Base-by-base conservation (phyloP, 2,113 vertebrate species). In the Microcebus griseorufus region DNA sequence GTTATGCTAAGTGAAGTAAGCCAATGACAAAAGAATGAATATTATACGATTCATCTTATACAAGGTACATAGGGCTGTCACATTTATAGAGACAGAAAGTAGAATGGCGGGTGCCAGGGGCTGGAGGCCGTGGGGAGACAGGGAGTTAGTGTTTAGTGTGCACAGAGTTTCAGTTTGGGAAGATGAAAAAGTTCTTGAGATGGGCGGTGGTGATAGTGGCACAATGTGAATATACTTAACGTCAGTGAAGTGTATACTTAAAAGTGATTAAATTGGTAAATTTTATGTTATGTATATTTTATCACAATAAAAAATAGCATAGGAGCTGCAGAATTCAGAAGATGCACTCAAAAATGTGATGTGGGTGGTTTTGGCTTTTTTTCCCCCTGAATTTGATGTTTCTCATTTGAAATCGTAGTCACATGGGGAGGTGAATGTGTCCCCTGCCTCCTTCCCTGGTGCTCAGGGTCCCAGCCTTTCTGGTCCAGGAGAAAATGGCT, bases 371-470 rank as follows among this genome's bases (percentile, higher is more conserved):
- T 58, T 22, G 55, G 37, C 10, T 14, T 51, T 9, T 65, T 37
- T 79, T 58, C 5, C 18, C 58, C 5, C 22, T 48, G 23, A 42
- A 67, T 64, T 65, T n/a, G 5, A 64, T 39, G 45, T 81, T 76
- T 34, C 14, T n/a, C 37, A 22, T 70, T 70, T 60, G 72, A 67
- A 75, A 53, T 53, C 69, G 25, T 10, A 32, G 39, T n/a, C 23
- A 32, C 34, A 39, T 13, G 55, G 48, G 45, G 23, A 55, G 13
- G 12, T 27, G 48, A 25, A 53, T 18, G 8, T 48, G 12, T 70
- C n/a, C 6, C 1, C 18, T 0, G 2, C 16, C 9, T 1, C 1
- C 5, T 67, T 78, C 20, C 13, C 1, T 29, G n/a, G 82, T 25
- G 18, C 16, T 22, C 13, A 2, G 65, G 8, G 42, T 82, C 9